Conservation (phyloP, 2,797 vertebrate genomes). For the Sebastes wilsoni region DNA sequence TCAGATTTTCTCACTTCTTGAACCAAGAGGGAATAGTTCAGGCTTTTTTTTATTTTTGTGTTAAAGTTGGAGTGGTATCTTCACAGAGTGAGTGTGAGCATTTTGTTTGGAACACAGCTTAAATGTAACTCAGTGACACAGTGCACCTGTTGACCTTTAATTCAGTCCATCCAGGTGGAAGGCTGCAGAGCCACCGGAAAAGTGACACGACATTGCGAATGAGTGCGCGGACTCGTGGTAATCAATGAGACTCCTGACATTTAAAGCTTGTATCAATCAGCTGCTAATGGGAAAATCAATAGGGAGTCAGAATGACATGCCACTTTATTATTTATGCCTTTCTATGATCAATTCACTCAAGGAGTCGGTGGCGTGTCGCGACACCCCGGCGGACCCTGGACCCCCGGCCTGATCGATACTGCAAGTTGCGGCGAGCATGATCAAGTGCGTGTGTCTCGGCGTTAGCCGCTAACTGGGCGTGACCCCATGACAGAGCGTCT, state of each 20-base stretch:
- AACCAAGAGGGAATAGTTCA: background rate
- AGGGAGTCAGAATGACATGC: constrained; percentile 67
- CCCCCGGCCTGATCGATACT: constrained; percentile 37
- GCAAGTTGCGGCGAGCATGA: constrained; percentile 13
- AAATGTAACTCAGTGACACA: background rate
- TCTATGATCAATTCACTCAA: constrained; percentile 74
- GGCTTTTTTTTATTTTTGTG: background rate
- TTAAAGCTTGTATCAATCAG: constrained; percentile 84
- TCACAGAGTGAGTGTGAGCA: background rate
- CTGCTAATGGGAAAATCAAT: constrained; percentile 81
- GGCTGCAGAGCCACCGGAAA: constrained; percentile 43
- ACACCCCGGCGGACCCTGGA: constrained; percentile 5
- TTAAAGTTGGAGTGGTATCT: background rate
- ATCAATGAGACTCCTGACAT: constrained; percentile 79
- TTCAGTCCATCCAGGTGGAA: constrained; percentile 55
- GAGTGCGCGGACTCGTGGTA: constrained; percentile 31
- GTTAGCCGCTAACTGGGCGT: background rate
- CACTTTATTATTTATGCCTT: constrained; percentile 82
- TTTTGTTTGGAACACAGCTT: background rate
- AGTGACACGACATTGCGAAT: constrained; percentile 45
- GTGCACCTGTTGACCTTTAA: constrained; percentile 64
- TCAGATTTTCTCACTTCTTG: background rate
- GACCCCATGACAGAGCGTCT: constrained; percentile 1
- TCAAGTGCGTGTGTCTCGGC: constrained; percentile 22
- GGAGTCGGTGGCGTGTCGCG: constrained; percentile 21